phyloP scores from a whole-genome alignment of 1,140 invertebrate species.

The Eueides isabella region DNA sequence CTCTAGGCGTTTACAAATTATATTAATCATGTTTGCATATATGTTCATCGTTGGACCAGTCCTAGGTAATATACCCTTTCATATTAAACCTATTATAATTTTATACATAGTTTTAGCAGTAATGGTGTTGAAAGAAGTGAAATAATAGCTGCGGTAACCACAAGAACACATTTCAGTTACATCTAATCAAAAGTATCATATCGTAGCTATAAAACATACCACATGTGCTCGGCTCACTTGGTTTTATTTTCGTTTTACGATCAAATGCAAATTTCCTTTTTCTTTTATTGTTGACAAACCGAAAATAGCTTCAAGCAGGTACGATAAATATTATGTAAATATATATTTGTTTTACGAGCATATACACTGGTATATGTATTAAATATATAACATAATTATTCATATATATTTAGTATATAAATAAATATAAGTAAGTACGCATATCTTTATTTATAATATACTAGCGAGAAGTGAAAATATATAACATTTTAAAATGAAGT shows the following conservation, averaged over 20 bases:
- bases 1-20: constrained; percentile 74
- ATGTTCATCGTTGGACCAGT: constrained; percentile 82
- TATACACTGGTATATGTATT: not conserved
- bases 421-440: not conserved
- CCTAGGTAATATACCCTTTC: constrained; percentile 64
- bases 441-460: not conserved
- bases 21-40: constrained; percentile 79
- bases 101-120: not conserved
- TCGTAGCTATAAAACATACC: constrained; percentile 54
- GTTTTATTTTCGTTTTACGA: constrained; percentile 71
- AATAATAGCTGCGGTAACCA: not conserved
- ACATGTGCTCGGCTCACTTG: constrained; percentile 53
- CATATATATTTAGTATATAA: not conserved
- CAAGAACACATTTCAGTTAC: constrained; percentile 6
- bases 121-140: not conserved
- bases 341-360: not conserved
- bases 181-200: constrained; percentile 31
- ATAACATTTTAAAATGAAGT: not conserved
- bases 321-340: not conserved
- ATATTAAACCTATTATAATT: constrained; percentile 26
- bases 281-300: constrained; percentile 39
- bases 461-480: not conserved
- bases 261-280: constrained; percentile 54
- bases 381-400: not conserved
- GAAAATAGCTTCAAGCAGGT: constrained; percentile 9